These are phyloP conservation scores for Podilymbus podiceps DNA, from an alignment of 2,113 vertebrate species.

Conservation along the genomic window DNA sequence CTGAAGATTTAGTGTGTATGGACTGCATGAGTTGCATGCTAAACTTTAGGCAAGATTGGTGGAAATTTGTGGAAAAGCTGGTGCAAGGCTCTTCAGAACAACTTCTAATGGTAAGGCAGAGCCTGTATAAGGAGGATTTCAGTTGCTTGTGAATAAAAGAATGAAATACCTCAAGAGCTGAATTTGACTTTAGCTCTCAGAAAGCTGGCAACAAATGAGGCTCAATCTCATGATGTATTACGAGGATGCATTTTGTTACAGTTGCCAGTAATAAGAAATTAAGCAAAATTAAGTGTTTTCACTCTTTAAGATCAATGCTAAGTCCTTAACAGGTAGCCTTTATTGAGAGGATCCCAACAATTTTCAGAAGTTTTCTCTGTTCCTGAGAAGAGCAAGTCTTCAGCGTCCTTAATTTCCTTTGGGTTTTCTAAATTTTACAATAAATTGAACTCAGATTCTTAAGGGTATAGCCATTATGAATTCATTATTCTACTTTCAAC, in stretches of 20 bases:
- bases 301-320: not conserved
- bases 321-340: not conserved
- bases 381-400: not conserved
- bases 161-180: not conserved
- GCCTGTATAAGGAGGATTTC: not conserved
- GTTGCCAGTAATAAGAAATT: not conserved
- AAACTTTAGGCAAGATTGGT: not conserved
- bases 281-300: not conserved
- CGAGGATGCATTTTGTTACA: not conserved
- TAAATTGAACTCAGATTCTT: not conserved
- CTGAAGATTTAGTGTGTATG: not conserved
- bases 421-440: not conserved
- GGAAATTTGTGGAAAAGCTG: not conserved
- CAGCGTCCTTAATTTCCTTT: not conserved
- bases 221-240: not conserved
- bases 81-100: not conserved
- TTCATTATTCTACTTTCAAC: not conserved
- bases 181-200: not conserved
- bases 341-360: not conserved
- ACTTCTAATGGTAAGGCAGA: not conserved
- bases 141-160: not conserved
- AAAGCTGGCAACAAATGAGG: not conserved
- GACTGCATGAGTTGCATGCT: not conserved
- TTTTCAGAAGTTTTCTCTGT: not conserved
- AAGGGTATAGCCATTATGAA: not conserved